phyloP scores from a whole-genome alignment of 2,888 invertebrate species.

The Nomada fucata region DNA sequence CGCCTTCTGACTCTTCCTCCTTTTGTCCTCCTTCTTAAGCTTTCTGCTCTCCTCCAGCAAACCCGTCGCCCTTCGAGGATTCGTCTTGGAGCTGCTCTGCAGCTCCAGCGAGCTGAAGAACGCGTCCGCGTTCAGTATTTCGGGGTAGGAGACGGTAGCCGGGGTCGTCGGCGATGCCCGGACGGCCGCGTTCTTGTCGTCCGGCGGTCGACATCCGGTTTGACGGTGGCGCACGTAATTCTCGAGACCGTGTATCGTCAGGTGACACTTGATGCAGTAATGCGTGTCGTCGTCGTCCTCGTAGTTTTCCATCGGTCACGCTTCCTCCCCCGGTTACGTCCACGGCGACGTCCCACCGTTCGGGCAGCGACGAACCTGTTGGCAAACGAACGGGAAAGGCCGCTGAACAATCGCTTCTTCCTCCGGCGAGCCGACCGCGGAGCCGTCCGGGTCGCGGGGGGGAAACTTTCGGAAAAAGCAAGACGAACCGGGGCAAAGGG shows the following conservation, averaged over 20 bases:
- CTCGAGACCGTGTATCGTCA: constrained; percentile 92
- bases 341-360: background rate
- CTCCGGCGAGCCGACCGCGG: background rate
- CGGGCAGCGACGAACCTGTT: background rate
- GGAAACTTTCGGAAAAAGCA: constrained; percentile 16
- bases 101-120: constrained; percentile 94
- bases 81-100: constrained; percentile 89
- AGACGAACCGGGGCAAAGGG: background rate
- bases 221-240: constrained; percentile 94
- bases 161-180: constrained; percentile 81
- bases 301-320: constrained; percentile 78
- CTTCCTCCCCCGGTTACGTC: background rate
- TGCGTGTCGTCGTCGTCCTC: constrained; percentile 94
- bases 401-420: background rate
- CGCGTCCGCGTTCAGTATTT: constrained; percentile 90
- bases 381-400: background rate
- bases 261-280: constrained; percentile 94
- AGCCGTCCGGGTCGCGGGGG: background rate
- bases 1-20: constrained; percentile 67
- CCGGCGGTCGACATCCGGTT: constrained; percentile 83
- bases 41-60: constrained; percentile 71
- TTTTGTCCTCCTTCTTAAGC: constrained; percentile 63
- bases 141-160: constrained; percentile 83
- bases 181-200: constrained; percentile 71
- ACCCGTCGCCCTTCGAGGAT: constrained; percentile 71